phyloP scores from a whole-genome alignment of 2,113 vertebrate species.

The Grus americana region DNA sequence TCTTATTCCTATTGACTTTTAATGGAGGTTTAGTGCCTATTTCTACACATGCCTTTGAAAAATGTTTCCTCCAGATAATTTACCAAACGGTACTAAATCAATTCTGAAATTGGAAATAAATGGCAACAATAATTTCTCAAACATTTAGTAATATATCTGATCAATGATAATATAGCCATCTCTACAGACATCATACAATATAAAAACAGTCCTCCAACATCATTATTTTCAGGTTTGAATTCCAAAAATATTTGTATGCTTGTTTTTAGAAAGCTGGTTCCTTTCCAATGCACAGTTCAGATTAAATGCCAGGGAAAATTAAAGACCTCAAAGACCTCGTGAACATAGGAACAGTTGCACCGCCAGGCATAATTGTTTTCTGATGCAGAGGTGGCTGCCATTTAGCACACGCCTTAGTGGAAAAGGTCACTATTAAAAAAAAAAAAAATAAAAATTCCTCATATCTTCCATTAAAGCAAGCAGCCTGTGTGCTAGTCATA shows the following conservation, averaged over 20 bases:
- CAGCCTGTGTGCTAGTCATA: background rate
- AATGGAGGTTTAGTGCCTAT: background rate
- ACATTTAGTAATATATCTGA: background rate
- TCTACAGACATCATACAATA: background rate
- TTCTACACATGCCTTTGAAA: background rate
- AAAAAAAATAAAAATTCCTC: background rate
- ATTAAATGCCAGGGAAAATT: constrained; percentile 26
- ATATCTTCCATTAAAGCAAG: background rate
- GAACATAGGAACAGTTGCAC: background rate
- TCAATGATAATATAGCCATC: background rate
- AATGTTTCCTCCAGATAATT: background rate
- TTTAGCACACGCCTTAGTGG: constrained; percentile 34
- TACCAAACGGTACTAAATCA: background rate
- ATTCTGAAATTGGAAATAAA: background rate
- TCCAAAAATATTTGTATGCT: background rate
- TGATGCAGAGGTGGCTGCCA: constrained; percentile 47
- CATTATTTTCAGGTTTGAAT: background rate
- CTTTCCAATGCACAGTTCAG: background rate
- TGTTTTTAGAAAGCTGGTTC: background rate
- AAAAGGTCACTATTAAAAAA: constrained; percentile 41
- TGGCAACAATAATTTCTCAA: background rate
- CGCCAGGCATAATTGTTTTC: constrained; percentile 34
- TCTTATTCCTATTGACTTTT: background rate
- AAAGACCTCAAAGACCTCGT: constrained; percentile 8
- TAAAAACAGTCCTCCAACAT: background rate